Percentiles rank a stretch among this genome's conserved stretches.
Conservation (phyloP, 2,113 vertebrate species). For the Glaucidium brasilianum region DNA sequence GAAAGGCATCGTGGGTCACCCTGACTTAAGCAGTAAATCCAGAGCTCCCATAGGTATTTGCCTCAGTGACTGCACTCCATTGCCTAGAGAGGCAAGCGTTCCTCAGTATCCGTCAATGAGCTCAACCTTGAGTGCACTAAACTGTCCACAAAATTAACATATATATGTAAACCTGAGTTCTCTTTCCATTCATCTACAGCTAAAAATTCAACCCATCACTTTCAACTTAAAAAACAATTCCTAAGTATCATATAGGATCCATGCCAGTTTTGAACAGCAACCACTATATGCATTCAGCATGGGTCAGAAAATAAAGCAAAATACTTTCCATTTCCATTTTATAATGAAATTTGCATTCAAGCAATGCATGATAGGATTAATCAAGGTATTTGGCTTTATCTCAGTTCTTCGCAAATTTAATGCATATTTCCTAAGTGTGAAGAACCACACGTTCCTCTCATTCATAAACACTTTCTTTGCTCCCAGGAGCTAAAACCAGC, state of each 20-base stretch:
- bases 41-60: neutral
- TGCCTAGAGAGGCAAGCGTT: neutral
- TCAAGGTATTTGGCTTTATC: neutral
- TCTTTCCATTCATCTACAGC: neutral
- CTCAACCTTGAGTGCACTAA: neutral
- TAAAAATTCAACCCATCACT: neutral
- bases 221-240: neutral
- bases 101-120: rapidly evolving
- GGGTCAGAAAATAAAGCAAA: neutral
- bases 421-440: neutral
- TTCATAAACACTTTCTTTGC: neutral
- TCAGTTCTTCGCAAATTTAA: neutral
- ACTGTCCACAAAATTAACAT: neutral
- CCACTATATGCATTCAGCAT: neutral
- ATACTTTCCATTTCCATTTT: neutral
- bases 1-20: neutral
- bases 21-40: neutral
- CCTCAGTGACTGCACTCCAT: neutral
- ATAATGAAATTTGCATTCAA: neutral
- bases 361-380: neutral
- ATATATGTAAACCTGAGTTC: neutral
- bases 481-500: neutral
- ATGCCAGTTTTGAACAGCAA: neutral
- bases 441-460: neutral
- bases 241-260: neutral